These are phyloP conservation scores for Lumbricus terrestris DNA, from an alignment of 2,888 invertebrate species.

Conservation along the genomic window DNA sequence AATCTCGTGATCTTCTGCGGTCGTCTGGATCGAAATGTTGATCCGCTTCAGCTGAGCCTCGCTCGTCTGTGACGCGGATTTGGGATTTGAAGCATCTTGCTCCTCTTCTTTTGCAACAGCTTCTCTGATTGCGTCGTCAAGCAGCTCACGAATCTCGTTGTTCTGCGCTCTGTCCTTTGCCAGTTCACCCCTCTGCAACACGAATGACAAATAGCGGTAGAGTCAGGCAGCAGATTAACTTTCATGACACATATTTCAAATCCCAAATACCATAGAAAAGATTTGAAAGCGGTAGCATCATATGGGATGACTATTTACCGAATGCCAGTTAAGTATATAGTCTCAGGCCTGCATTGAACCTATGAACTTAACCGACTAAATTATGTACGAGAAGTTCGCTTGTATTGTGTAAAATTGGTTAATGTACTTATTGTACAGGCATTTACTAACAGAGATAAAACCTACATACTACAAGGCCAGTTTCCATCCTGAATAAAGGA, in stretches of 20 bases:
- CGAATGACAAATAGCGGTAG: neutral
- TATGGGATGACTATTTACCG: neutral
- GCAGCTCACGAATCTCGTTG: slow-evolving; percentile 34
- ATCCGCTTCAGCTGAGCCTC: neutral
- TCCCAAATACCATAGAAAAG: neutral
- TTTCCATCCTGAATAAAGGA: no score
- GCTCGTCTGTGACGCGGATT: neutral
- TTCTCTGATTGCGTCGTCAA: slow-evolving; percentile 28
- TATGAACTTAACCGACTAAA: no score
- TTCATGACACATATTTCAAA: neutral
- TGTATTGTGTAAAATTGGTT: no score
- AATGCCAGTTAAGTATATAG: neutral
- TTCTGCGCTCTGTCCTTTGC: slow-evolving; percentile 36
- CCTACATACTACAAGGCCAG: no score
- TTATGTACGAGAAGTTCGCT: no score
- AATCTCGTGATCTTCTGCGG: slow-evolving; percentile 18
- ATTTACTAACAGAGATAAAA: no score
- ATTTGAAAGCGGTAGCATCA: neutral
- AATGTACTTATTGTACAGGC: no score
- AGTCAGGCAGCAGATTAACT: neutral
- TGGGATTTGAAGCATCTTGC: slow-evolving; percentile 8
- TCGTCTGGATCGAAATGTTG: slow-evolving; percentile 18
- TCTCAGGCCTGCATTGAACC: no score
- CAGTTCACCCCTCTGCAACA: slow-evolving; percentile 38
- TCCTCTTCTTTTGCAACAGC: slow-evolving; percentile 22